A percentile compares a stretch with the other conserved stretches of the same genome.
These are phyloP conservation scores for Globia sparganii DNA, from an alignment of 2,888 invertebrate genomes.

Conservation along the genomic window DNA sequence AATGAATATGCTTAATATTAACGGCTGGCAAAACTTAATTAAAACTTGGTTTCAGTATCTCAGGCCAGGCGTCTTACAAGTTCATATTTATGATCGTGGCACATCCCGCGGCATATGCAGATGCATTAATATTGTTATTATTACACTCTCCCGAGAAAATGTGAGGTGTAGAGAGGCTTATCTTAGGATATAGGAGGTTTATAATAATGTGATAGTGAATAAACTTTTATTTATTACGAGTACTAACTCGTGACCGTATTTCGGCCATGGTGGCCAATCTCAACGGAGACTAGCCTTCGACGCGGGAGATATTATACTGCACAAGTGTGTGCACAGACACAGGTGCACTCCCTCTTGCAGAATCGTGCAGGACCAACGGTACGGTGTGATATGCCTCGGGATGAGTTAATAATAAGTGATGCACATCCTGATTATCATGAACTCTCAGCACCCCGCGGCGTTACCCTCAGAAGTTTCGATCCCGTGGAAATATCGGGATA, in stretches of 20 bases:
- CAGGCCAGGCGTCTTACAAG: slow-evolving; percentile 3
- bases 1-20: slow-evolving; percentile 34
- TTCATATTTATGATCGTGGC: slow-evolving; percentile 43
- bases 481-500: too few relatives aligned
- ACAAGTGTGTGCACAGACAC: too few relatives aligned
- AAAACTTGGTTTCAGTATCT: slow-evolving; percentile 51
- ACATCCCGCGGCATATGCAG: neutral
- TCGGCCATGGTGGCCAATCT: too few relatives aligned
- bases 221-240: too few relatives aligned
- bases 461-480: too few relatives aligned
- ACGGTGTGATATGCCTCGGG: too few relatives aligned
- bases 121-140: slow-evolving; percentile 16
- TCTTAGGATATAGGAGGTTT: neutral
- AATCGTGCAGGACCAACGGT: too few relatives aligned
- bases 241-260: too few relatives aligned
- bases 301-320: too few relatives aligned
- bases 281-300: too few relatives aligned
- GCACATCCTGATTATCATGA: neutral
- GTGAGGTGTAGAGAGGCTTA: neutral
- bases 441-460: too few relatives aligned
- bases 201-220: neutral
- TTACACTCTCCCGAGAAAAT: neutral
- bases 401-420: neutral
- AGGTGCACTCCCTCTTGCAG: too few relatives aligned
- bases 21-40: slow-evolving; percentile 47